Evolutionary conservation across 2,113 vertebrate genomes (phyloP), one percentile per base, ranked within the genome.

Genomic region (Cololabis saira): DNA sequence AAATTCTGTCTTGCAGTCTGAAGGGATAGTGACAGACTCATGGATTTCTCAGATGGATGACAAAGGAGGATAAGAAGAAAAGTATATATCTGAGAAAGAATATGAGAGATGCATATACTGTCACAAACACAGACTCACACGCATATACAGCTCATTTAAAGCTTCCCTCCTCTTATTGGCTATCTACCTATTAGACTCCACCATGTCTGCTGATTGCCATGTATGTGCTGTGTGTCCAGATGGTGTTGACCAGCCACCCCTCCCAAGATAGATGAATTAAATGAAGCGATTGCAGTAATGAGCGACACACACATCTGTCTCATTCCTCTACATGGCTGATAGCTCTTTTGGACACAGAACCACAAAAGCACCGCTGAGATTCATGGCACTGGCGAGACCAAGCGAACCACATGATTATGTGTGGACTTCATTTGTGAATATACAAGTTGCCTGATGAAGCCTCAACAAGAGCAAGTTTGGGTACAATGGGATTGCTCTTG

Each of bases 261-360:
- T 92, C 88, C 85, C 87, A 82, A 68, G 76, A 74, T 77, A 74
- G 85, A 85, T 83, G 87, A 81, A 88, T 82, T 88, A 90, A 93
- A 92, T 91, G 84, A 85, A 83, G 87, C 82, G 78, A 87, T 90
- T 89, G 87, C 87, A 88, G 87, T 92, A 90, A 92, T 92, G 91
- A 91, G 86, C 62, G 57, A 78, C 73, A 65, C 83, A 61, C 84
- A 91, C 90, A 91, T 92, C 91, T 93, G 91, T 87, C 80, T 78
- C 84, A 67, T 81, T 75, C 80, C 72, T 82, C 65, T 82, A 63
- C 76, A 66, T 56, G 64, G 62, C 73, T 82, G 83, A 82, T 81
- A 87, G 78, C 72, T 57, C 37, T 71, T 78, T 73, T 74, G 16
- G 57, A 61, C 45, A 68, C 62, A 57, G 45, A 37, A 43, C 21